Conservation (phyloP, 1,140 invertebrate genomes). For the Pachyrhynchus sulphureomaculatus region DNA sequence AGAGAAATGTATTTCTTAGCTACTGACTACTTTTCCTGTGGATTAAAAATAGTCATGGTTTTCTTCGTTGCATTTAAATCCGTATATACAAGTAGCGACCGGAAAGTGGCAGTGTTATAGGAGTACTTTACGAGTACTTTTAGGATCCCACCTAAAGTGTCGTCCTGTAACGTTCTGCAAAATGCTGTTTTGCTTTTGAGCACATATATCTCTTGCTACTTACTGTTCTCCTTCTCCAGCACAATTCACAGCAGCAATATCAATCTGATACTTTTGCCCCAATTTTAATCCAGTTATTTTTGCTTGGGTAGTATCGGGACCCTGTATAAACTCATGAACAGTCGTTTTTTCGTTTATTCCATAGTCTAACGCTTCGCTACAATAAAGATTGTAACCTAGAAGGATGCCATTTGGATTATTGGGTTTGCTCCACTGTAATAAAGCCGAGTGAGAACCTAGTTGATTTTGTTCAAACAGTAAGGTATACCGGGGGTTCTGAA, state of each 20-base stretch:
- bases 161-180: no score
- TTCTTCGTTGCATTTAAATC: no score
- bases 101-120: no score
- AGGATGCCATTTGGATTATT: constrained; percentile 90
- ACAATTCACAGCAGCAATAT: constrained; percentile 78
- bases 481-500: constrained; percentile 83
- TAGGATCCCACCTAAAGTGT: no score
- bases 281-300: constrained; percentile 84
- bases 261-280: constrained; percentile 84
- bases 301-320: constrained; percentile 72
- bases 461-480: constrained; percentile 77
- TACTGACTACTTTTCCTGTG: no score
- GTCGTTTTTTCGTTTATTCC: constrained; percentile 57
- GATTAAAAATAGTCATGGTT: no score
- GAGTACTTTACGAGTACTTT: no score
- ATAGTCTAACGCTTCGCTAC: constrained; percentile 77
- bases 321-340: constrained; percentile 68
- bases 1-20: no score
- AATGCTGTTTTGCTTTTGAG: no score
- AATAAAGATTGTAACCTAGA: constrained; percentile 91
- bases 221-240: constrained; percentile 78
- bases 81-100: no score
- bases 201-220: no score
- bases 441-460: constrained; percentile 83
- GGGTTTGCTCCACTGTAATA: constrained; percentile 89